Evolutionary conservation across 1,140 invertebrate species (phyloP).

Genomic region (Megathymus violae): DNA sequence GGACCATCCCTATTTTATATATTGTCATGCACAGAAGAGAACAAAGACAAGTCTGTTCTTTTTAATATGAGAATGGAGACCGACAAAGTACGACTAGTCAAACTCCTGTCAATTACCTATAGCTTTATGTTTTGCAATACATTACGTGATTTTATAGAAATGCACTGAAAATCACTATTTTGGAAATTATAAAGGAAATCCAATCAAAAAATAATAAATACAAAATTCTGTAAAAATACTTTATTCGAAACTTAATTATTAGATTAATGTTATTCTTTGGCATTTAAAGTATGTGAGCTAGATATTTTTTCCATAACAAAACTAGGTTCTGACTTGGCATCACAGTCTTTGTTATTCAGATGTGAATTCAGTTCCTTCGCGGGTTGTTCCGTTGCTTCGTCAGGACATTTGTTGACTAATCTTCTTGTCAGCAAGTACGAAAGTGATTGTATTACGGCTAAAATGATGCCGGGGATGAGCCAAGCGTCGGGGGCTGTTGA

Average conservation of each 20-base stretch:
- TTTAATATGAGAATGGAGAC: too few relatives aligned
- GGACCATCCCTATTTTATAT: too few relatives aligned
- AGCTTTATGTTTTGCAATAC: too few relatives aligned
- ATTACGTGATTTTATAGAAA: too few relatives aligned
- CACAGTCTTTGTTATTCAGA: slow-evolving; percentile 26
- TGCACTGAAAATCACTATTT: too few relatives aligned
- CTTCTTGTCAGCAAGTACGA: slow-evolving; percentile 61
- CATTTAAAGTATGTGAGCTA: slow-evolving; percentile 16
- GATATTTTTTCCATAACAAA: slow-evolving; percentile 1
- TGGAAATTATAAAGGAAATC: too few relatives aligned
- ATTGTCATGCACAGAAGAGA: too few relatives aligned
- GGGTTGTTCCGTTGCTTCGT: slow-evolving; percentile 26
- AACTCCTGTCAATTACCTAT: too few relatives aligned
- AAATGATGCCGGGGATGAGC: slow-evolving; percentile 63
- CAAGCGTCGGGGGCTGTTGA: slow-evolving; percentile 67
- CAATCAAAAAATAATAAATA: background rate
- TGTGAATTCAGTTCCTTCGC: slow-evolving; percentile 38
- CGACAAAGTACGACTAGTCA: too few relatives aligned
- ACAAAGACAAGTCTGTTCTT: too few relatives aligned
- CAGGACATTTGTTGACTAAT: slow-evolving; percentile 36
- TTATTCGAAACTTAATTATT: slow-evolving; percentile 20
- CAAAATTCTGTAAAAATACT: slow-evolving; percentile 8
- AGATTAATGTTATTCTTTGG: slow-evolving; percentile 36
- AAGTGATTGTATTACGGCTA: slow-evolving; percentile 67
- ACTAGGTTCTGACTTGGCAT: slow-evolving; percentile 1